Conservation (phyloP, 1,140 invertebrate species). For the Melipona quadrifasciata region DNA sequence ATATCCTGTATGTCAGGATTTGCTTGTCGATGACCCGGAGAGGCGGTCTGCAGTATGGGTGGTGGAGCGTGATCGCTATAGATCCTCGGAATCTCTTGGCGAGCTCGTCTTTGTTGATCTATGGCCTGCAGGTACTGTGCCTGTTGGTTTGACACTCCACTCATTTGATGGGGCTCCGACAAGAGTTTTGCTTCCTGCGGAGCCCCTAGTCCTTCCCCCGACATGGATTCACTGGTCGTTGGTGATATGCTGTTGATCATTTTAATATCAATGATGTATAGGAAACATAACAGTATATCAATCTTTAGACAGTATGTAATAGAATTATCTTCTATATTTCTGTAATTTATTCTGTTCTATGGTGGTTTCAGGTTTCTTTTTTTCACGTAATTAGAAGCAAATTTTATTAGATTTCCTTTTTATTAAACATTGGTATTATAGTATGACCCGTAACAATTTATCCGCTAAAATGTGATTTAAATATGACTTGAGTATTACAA, state of each 20-base stretch:
- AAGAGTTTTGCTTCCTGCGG: conserved; percentile 84
- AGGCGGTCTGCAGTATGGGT: conserved; percentile 69
- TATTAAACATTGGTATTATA: no score
- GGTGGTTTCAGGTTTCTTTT: no score
- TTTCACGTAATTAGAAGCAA: no score
- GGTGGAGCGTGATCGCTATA: conserved; percentile 74
- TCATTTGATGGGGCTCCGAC: conserved; percentile 84
- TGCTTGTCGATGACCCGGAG: conserved; percentile 81
- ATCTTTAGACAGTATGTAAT: no score
- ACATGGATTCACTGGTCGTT: conserved; percentile 73
- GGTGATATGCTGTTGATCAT: conserved; percentile 66
- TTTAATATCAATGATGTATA: no score
- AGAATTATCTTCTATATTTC: no score
- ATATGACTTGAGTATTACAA: no score
- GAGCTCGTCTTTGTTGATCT: conserved; percentile 72
- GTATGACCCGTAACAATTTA: no score
- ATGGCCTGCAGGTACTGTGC: conserved; percentile 56
- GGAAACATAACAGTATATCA: no score
- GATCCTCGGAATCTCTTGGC: conserved; percentile 76
- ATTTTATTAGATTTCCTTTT: no score
- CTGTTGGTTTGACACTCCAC: conserved; percentile 68
- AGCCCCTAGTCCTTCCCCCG: conserved; percentile 89
- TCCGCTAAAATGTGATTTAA: no score
- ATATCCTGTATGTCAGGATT: conserved; percentile 94
- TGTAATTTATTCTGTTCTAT: neutral